These are phyloP conservation scores for Rosalia funebris DNA, from an alignment of 2,888 invertebrate genomes.

Conservation along the genomic window DNA sequence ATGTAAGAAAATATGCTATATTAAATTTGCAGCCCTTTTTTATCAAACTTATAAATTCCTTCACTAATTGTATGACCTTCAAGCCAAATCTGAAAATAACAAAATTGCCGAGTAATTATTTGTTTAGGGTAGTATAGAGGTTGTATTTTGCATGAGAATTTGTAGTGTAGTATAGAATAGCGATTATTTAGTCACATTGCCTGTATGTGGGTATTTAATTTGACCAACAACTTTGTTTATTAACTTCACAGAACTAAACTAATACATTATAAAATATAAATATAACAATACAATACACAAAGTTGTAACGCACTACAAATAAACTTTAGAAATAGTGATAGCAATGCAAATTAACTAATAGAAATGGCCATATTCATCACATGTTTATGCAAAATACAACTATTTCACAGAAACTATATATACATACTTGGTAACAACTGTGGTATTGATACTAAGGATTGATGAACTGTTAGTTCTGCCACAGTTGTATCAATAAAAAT, in stretches of 20 bases:
- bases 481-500: conserved; percentile 16
- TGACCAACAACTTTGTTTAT: conserved; percentile 33
- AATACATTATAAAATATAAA: background rate
- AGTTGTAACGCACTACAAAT: conserved; percentile 31
- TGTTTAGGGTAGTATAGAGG: conserved; percentile 46
- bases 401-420: conserved; percentile 27
- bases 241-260: background rate
- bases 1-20: too few species aligned
- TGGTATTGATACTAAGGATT: background rate
- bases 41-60: too few species aligned
- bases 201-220: conserved; percentile 32
- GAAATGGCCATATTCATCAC: conserved; percentile 4
- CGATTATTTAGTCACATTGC: conserved; percentile 34
- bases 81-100: too few species aligned
- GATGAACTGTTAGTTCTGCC: background rate
- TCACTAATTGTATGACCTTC: too few species aligned
- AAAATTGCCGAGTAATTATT: too few species aligned
- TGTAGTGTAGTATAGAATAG: conserved; percentile 42
- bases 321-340: conserved; percentile 17
- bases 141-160: conserved; percentile 56
- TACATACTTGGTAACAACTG: conserved; percentile 21
- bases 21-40: too few species aligned
- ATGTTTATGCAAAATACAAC: conserved; percentile 47
- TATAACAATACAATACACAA: conserved; percentile 11
- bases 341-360: background rate